Evolutionary conservation across 2,113 vertebrate genomes (phyloP), one percentile per base, ranked within the genome.

Genomic region (Halcyon senegalensis): DNA sequence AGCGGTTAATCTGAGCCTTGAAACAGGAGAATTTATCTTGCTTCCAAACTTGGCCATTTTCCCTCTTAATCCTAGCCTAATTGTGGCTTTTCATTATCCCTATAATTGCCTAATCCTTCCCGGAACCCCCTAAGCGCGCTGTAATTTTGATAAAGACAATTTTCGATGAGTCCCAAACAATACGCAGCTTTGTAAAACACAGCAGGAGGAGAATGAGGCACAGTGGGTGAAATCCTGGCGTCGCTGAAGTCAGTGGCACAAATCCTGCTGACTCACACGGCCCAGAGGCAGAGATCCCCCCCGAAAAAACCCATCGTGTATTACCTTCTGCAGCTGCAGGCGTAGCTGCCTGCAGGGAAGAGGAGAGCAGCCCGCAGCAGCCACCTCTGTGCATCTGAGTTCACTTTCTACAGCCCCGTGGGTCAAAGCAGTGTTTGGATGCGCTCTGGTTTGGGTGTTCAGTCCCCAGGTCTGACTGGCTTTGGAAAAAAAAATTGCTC

Each of bases 11-110:
- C 59, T 59, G 51, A n/a, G 68, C 68, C 92, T 70, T 81, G 79
- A 90, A 86, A 94, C 4, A 2, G 8, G 10, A 84, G 68, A 85
- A 85, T 81, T 93, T 81, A 93, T 94, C 85, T 94, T 90, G 63
- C 76, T 93, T 94, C 92, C 94, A 89, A 96, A 96, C 79, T 93
- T 88, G 93, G 94, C 56, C 84, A 94, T 94, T 92, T 93, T 74
- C 85, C 56, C 46, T 84, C 63, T 63, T 93, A 90, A 96, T 93
- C 85, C 88, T 46, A 68, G 69, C 72, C 73, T 93, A 96, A 96
- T 92, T 93, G 81, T 91, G 87, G 85, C 86, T 94, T 94, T 94
- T 95, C 64, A 93, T 97, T 94, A 95, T 86, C 90, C 83, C 60
- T 19, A 83, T 84, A 94, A 96, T 96, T 96, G 83, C 83, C 58